These are phyloP conservation scores for Steatocranus sp. DNA, from an alignment of 2,797 vertebrate genomes.

Conservation along the genomic window DNA sequence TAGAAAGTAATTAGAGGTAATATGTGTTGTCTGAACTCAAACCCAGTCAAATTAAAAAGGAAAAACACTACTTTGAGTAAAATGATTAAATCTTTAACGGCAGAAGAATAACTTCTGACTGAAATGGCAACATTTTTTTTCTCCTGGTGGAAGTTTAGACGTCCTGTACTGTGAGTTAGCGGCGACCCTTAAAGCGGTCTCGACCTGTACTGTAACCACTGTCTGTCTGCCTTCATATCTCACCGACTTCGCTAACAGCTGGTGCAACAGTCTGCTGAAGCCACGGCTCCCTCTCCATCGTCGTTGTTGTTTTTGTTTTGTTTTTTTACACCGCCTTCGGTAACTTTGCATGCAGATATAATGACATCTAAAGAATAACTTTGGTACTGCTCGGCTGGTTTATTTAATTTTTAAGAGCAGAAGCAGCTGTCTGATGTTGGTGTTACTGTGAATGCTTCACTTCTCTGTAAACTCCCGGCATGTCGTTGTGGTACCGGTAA, in stretches of 20 bases:
- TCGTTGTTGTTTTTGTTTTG: neutral
- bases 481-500: constrained; percentile 48
- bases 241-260: neutral
- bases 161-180: neutral
- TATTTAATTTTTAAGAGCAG: neutral
- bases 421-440: constrained; percentile 8
- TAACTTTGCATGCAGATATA: constrained; percentile 49
- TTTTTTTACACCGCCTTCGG: neutral
- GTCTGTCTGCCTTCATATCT: neutral
- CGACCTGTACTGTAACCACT: neutral
- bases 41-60: neutral
- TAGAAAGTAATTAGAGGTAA: fast-evolving
- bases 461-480: constrained; percentile 38
- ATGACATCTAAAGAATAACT: constrained; percentile 1
- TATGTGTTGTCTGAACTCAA: neutral
- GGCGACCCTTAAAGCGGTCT: neutral
- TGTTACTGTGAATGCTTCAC: constrained; percentile 61
- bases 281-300: neutral
- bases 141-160: neutral
- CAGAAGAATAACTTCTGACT: fast-evolving
- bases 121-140: neutral
- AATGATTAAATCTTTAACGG: neutral
- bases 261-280: constrained; percentile 37
- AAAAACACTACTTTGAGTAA: neutral
- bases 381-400: constrained; percentile 10